Evolutionary conservation across 1,140 invertebrate species (phyloP).

Genomic region (Macrobrachium rosenbergii): DNA sequence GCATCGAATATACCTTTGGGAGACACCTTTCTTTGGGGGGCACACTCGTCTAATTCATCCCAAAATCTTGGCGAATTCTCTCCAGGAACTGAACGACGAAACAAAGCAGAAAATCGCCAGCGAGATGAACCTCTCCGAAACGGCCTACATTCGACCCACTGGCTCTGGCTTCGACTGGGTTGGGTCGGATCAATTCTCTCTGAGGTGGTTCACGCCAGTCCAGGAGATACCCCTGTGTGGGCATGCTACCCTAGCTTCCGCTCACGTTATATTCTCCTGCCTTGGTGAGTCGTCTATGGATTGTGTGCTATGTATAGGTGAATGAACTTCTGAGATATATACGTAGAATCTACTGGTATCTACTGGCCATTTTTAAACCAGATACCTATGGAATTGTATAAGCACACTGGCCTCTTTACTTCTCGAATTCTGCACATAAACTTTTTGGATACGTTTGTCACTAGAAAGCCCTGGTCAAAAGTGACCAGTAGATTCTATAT

Average conservation of each 20-base stretch:
- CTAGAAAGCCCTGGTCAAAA: too few relatives aligned
- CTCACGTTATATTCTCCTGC: constrained; percentile 72
- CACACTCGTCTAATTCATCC: too few relatives aligned
- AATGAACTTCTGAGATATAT: background rate
- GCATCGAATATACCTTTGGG: too few relatives aligned
- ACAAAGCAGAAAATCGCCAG: constrained; percentile 74
- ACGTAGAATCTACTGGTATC: too few relatives aligned
- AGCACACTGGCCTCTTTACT: too few relatives aligned
- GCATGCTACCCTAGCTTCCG: constrained; percentile 76
- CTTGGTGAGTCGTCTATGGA: constrained; percentile 7
- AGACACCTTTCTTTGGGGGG: too few relatives aligned
- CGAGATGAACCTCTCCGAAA: constrained; percentile 78
- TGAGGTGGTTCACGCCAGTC: constrained; percentile 77
- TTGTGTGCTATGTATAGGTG: background rate
- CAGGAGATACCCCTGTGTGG: constrained; percentile 76
- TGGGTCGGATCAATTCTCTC: constrained; percentile 68
- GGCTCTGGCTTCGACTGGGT: constrained; percentile 54
- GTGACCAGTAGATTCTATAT: too few relatives aligned
- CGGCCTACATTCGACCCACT: constrained; percentile 72
- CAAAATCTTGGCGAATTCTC: too few relatives aligned
- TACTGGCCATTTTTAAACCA: too few relatives aligned
- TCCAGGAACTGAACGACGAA: constrained; percentile 70
- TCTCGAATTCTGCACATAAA: too few relatives aligned
- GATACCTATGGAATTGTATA: too few relatives aligned
- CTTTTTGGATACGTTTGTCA: too few relatives aligned